Percentiles rank a stretch among this genome's conserved stretches.
Evolutionary conservation across 2,888 invertebrate species (phyloP).

Genomic region (Xylophagus ater): DNA sequence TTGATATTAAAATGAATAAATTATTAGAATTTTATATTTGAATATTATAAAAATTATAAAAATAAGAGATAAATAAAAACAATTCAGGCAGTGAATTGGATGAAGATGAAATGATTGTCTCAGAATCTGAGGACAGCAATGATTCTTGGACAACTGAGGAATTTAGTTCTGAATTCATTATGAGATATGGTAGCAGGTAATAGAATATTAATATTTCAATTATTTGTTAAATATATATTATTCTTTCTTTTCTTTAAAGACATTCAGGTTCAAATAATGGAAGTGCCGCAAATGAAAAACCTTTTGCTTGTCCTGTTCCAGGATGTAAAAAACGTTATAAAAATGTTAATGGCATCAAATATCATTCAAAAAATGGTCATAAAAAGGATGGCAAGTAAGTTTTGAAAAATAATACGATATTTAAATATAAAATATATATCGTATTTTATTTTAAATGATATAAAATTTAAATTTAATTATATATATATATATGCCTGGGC

Average conservation of each 20-base stretch:
- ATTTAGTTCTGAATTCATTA: conserved; percentile 66
- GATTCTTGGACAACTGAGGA: conserved; percentile 73
- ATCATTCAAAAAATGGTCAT: conserved; percentile 79
- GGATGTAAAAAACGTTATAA: conserved; percentile 82
- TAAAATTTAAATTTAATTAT: too few relatives aligned
- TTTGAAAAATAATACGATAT: conserved; percentile 7
- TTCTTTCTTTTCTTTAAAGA: conserved; percentile 27
- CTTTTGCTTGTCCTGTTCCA: conserved; percentile 74
- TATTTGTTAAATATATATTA: conserved; percentile 11
- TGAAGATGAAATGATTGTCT: conserved; percentile 55
- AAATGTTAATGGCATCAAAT: conserved; percentile 80
- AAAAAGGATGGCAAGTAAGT: conserved; percentile 73
- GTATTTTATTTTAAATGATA: too few relatives aligned
- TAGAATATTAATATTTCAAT: background rate
- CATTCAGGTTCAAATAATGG: conserved; percentile 42
- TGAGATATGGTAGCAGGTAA: conserved; percentile 59
- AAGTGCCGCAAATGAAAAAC: conserved; percentile 52
- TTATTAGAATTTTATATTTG: too few relatives aligned
- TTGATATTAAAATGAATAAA: too few relatives aligned
- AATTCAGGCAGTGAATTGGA: conserved; percentile 56
- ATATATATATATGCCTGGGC: too few relatives aligned
- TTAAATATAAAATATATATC: too few relatives aligned
- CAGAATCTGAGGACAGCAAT: conserved; percentile 69
- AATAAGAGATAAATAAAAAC: too few relatives aligned
- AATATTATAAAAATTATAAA: too few relatives aligned